Base-by-base conservation (phyloP, 2,797 vertebrate genomes). In the Martes flavigula region DNA sequence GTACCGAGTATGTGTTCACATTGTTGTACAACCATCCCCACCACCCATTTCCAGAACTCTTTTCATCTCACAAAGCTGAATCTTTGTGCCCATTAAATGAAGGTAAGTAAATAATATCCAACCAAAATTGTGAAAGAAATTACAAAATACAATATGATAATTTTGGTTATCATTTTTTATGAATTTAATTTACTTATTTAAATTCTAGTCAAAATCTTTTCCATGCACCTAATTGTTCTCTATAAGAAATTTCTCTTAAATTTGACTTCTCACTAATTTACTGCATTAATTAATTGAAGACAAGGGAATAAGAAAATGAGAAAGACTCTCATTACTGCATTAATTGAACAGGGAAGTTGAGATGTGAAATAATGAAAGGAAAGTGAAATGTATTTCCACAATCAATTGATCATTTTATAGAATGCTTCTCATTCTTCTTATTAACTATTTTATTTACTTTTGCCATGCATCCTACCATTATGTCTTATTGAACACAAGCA, bases 291-390 rank as follows among this genome's bases (percentile, higher is more conserved):
- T 97, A 97, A 97, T 81, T 95, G 56, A 97, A 97, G 85, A 87
- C 92, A 95, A 48, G 51, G 62, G 62, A 96, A 96, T 95, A 84
- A 64, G 35, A 90, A 98, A 95, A 91, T 84, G 92, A 92, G 75
- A 95, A 84, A 78, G 40, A 66, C 20, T 91, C 35, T 96, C 88
- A 97, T 97, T 90, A 95, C 32, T 78, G 58, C 94, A 77, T 95
- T 98, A 97, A 98, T 91, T 97, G 92, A 97, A 97, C 30, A 8
- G 38, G 84, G 87, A 98, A 87, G 35, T 95, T 96, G 58, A 97
- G 73, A 89, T 95, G 70, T 94, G 62, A 94, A 96, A 81, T 89
- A 96, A 98, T 91, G 68, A 92, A 75, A 64, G 58, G 25, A 94
- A 51, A 90, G 60, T 75, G 12, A 96, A 96, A 96, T 14, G 10